A percentile compares a stretch with the other conserved stretches of the same genome.
phyloP scores from a whole-genome alignment of 2,113 vertebrate species.

The Murina feae region DNA sequence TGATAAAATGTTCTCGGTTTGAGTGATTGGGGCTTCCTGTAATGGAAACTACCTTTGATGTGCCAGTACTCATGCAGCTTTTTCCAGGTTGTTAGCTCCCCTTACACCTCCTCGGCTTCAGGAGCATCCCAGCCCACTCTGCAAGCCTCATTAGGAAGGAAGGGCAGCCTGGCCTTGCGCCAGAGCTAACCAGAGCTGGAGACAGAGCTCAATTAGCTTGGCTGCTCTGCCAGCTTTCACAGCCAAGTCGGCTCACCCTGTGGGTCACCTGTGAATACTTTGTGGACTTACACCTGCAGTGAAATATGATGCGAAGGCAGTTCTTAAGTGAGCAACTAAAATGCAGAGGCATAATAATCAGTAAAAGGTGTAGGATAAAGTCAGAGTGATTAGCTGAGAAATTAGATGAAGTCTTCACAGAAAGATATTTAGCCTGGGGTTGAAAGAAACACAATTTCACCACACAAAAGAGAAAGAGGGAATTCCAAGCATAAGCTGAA shows the following conservation, averaged over 20 bases:
- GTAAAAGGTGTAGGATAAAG: background rate
- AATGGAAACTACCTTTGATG: background rate
- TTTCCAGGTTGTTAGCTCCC: background rate
- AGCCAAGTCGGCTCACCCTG: constrained; percentile 21
- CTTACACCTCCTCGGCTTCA: background rate
- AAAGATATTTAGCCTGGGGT: background rate
- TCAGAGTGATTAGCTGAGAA: background rate
- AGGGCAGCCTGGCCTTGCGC: background rate
- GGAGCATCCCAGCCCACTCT: background rate
- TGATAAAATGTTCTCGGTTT: background rate
- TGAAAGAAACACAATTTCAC: background rate
- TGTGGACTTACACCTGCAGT: background rate
- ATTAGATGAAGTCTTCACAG: background rate
- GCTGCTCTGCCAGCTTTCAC: background rate
- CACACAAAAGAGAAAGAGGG: background rate
- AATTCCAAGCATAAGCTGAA: background rate
- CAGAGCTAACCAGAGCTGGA: background rate
- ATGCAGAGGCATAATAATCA: background rate
- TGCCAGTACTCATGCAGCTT: background rate
- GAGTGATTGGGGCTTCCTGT: background rate
- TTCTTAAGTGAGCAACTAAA: background rate
- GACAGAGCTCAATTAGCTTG: background rate
- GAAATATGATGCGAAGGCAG: background rate
- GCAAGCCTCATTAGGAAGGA: background rate
- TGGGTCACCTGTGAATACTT: background rate